Percentiles rank a stretch among this genome's conserved stretches.
Evolutionary conservation across 2,888 invertebrate genomes (phyloP).

Genomic region (Encarsia formosa): DNA sequence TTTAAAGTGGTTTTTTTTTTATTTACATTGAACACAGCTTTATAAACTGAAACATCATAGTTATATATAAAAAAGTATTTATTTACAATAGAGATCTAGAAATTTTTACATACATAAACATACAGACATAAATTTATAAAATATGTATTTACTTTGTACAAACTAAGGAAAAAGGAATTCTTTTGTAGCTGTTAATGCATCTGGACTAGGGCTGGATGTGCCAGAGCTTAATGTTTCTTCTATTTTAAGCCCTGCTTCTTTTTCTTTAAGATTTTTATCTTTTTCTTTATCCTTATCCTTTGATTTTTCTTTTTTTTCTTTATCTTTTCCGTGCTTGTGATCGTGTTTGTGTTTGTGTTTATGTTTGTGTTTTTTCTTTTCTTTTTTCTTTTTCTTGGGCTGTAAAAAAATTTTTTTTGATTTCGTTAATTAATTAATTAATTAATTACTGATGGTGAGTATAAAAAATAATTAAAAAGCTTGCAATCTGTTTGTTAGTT

Average conservation of each 20-base stretch:
- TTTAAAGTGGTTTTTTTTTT: too few relatives aligned
- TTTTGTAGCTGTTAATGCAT: slow-evolving; percentile 47
- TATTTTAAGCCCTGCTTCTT: slow-evolving; percentile 61
- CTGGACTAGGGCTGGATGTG: slow-evolving; percentile 73
- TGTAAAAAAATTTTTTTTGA: slow-evolving; percentile 25
- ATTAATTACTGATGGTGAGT: not conserved
- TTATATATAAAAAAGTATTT: slow-evolving; percentile 13
- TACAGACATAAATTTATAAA: slow-evolving; percentile 6
- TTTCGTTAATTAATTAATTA: not conserved
- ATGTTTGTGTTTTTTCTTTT: slow-evolving; percentile 87
- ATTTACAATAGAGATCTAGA: slow-evolving; percentile 13
- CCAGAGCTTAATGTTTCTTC: slow-evolving; percentile 74
- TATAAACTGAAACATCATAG: too few relatives aligned
- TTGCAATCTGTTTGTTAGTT: too few relatives aligned
- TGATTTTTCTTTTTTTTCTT: slow-evolving; percentile 46
- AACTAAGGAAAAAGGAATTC: slow-evolving; percentile 43
- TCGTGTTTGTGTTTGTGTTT: slow-evolving; percentile 60
- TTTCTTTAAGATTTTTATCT: slow-evolving; percentile 65
- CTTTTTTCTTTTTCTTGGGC: slow-evolving; percentile 73
- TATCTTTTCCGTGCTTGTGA: slow-evolving; percentile 56
- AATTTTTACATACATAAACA: slow-evolving; percentile 16
- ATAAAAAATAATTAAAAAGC: slow-evolving; percentile 15
- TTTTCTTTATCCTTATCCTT: slow-evolving; percentile 70
- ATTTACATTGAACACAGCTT: too few relatives aligned
- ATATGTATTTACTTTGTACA: slow-evolving; percentile 11